phyloP scores from a whole-genome alignment of 2,888 invertebrate species.

The Eupithecia inturbata region DNA sequence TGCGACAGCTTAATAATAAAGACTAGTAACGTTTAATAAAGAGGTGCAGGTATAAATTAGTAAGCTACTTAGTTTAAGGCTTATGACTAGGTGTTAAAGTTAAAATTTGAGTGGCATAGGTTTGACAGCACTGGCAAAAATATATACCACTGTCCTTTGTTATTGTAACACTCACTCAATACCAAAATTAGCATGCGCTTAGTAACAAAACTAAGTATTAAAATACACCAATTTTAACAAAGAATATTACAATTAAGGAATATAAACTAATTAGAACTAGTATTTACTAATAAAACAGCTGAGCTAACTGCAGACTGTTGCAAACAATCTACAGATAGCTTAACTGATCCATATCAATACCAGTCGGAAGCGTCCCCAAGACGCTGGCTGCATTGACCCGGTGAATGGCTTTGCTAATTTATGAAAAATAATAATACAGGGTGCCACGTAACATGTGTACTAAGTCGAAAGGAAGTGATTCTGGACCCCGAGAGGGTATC shows the following conservation, averaged over 20 bases:
- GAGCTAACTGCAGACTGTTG: not conserved
- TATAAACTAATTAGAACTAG: not conserved
- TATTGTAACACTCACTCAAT: not conserved
- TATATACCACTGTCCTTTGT: not conserved
- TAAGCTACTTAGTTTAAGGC: not conserved
- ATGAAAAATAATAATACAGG: no score
- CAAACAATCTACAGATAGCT: not conserved
- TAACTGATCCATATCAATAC: not conserved
- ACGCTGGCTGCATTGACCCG: not conserved
- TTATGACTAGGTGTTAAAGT: not conserved
- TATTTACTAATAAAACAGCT: not conserved
- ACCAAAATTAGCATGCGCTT: not conserved
- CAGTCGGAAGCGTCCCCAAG: no score
- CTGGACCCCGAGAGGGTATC: no score
- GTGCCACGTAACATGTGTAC: no score
- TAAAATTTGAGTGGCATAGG: not conserved
- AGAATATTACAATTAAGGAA: not conserved
- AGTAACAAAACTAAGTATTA: not conserved
- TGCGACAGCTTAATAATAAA: no score
- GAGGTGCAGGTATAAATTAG: not conserved
- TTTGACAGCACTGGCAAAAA: not conserved
- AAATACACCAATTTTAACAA: not conserved
- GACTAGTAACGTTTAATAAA: not conserved
- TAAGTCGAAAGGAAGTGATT: no score
- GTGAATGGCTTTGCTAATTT: no score